Conservation (phyloP, 2,797 vertebrate species). For the Vultur gryphus region DNA sequence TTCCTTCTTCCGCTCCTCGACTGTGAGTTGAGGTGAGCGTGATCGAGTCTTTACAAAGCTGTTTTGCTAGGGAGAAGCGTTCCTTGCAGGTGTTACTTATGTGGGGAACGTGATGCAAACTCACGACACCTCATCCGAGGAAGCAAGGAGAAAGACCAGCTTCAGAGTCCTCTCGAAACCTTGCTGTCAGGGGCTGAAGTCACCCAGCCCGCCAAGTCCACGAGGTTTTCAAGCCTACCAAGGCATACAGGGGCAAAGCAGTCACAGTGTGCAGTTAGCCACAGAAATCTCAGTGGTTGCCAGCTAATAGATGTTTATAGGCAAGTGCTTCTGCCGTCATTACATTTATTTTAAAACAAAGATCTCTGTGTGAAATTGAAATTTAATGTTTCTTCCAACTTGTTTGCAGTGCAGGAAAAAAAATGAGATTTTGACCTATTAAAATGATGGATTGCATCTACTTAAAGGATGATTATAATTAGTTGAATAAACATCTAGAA, state of each 20-base stretch:
- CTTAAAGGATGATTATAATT: conserved; percentile 24
- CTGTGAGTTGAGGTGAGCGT: background rate
- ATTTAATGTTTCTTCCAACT: background rate
- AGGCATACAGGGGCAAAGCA: background rate
- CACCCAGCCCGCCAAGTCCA: background rate
- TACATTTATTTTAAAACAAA: background rate
- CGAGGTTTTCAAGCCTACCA: background rate
- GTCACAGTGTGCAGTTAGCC: background rate
- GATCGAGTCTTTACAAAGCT: background rate
- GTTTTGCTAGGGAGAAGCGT: background rate
- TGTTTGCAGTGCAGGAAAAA: background rate
- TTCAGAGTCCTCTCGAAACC: background rate
- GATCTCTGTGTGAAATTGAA: background rate
- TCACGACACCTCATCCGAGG: background rate
- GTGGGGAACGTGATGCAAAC: background rate
- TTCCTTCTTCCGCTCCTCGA: background rate
- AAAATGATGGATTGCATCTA: conserved; percentile 2
- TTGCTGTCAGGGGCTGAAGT: background rate
- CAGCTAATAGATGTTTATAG: background rate
- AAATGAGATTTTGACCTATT: background rate
- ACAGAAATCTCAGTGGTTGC: background rate
- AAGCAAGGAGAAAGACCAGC: background rate
- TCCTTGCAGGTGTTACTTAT: background rate
- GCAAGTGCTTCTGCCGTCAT: background rate
- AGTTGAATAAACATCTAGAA: conserved; percentile 40